Evolutionary conservation across 2,888 invertebrate genomes (phyloP), one percentile per base, ranked within the genome.

Genomic region (Metallyticus violacea): DNA sequence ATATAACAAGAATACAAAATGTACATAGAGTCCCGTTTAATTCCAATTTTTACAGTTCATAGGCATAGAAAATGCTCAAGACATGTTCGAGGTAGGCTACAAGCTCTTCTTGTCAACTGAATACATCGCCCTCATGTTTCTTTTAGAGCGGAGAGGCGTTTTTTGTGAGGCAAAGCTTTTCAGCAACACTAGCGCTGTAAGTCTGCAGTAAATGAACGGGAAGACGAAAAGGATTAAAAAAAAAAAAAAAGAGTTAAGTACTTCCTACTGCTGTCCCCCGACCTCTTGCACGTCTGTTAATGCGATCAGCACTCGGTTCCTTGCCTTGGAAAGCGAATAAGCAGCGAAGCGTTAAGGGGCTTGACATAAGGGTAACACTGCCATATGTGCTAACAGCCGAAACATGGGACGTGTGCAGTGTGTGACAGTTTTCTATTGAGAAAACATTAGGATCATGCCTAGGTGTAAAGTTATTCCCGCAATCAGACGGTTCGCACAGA

Each of bases 361-460:
- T 62, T 62, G 40, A 40, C 15, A 62, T n/a, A n/a, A n/a, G n/a
- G n/a, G n/a, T n/a, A n/a, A n/a, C n/a, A n/a, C n/a, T n/a, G n/a
- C n/a, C n/a, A n/a, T n/a, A n/a, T n/a, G n/a, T n/a, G n/a, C n/a
- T n/a, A n/a, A n/a, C n/a, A n/a, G n/a, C n/a, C n/a, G n/a, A n/a
- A 89, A 88, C 88, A 87, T 76, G 9, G 26, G 77, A 9, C 25
- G 9, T 7, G 79, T 79, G 7, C 7, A n/a, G 26, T n/a, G n/a
- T n/a, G n/a, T n/a, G n/a, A n/a, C n/a, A n/a, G n/a, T n/a, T n/a
- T n/a, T n/a, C n/a, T n/a, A n/a, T n/a, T n/a, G n/a, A n/a, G n/a
- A n/a, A n/a, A n/a, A n/a, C n/a, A n/a, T n/a, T n/a, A n/a, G n/a
- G n/a, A n/a, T n/a, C n/a, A n/a, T n/a, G n/a, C n/a, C n/a, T n/a